Base-by-base conservation (phyloP, 1,140 invertebrate genomes). In the Procambarus virginalis region DNA sequence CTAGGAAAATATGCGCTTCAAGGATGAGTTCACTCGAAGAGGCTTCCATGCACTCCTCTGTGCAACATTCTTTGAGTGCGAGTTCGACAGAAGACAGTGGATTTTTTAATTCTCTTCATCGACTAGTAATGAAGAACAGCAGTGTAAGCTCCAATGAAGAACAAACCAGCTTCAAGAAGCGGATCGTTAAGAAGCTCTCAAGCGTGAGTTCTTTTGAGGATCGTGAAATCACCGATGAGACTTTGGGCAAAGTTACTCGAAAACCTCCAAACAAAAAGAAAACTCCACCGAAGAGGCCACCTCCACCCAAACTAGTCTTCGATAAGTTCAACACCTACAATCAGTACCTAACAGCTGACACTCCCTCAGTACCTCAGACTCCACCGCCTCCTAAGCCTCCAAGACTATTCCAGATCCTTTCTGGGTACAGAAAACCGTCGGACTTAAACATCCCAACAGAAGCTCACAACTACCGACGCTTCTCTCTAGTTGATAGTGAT, bases 321-420 rank as follows among this genome's bases (percentile, higher is more conserved):
- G 88, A 89, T 4, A 89, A 84, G 58, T 75, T 84, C 75, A 89
- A 78, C 73, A 84, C 48, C 45, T 89, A 89, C 88, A 68, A 51
- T 48, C 88, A 84, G 9, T 89, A 84, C 55, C 58, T 89, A 17
- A 48, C 60, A 20, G 51, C 58, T 12, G 82, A 84, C 46, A 20
- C 68, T 20, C 17, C 73, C 12, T 22, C 81, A 45, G 58, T 73
- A 5, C 86, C 91, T 17, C 73, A 85, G 51, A 86, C 88, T 9
- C 84, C 91, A 12, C 86, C 86, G 17, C 91, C 91, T 17, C 91
- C 91, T 8, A 91, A 91, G 76, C 91, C 91, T 17, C 91, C 91
- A 45, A 85, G 91, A 14, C 75, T 91, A 2, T 91, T 91, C 68
- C 91, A 91, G 82, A 89, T 91, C 45, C 88, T 89, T 4, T 84